Conservation (phyloP, 2,113 vertebrate genomes). For the Anseranas semipalmata region DNA sequence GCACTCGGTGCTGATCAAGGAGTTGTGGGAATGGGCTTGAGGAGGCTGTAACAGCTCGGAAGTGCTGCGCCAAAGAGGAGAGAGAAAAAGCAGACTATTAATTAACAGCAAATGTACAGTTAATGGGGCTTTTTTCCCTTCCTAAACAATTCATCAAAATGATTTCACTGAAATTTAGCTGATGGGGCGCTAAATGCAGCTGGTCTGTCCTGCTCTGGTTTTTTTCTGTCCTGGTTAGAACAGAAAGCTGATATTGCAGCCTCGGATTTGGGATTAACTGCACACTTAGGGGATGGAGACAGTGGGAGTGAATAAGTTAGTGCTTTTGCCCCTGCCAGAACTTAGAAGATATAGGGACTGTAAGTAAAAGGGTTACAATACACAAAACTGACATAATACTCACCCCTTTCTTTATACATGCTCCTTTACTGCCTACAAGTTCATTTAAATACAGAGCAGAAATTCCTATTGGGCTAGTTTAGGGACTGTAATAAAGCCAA, state of each 20-base stretch:
- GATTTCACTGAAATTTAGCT: slow-evolving; percentile 69
- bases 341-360: slow-evolving; percentile 7
- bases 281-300: slow-evolving; percentile 15
- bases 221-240: slow-evolving; percentile 55
- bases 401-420: neutral
- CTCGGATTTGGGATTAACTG: neutral
- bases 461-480: neutral
- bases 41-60: neutral
- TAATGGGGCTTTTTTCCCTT: slow-evolving; percentile 56
- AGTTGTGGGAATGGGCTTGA: neutral
- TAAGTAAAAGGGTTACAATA: neutral
- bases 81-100: slow-evolving; percentile 59
- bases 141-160: slow-evolving; percentile 70
- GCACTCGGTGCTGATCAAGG: neutral
- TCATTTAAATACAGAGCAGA: neutral
- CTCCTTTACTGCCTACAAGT: neutral
- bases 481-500: neutral
- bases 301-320: slow-evolving; percentile 30
- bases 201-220: slow-evolving; percentile 37
- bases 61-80: neutral
- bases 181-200: slow-evolving; percentile 64
- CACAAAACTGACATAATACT: neutral
- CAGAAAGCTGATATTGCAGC: slow-evolving; percentile 47
- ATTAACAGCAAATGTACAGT: slow-evolving; percentile 68
- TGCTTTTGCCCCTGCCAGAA: slow-evolving; percentile 37